A percentile compares a stretch with the other conserved stretches of the same genome.
Evolutionary conservation across 2,113 vertebrate species (phyloP).

Genomic region (Echinops telfairi): DNA sequence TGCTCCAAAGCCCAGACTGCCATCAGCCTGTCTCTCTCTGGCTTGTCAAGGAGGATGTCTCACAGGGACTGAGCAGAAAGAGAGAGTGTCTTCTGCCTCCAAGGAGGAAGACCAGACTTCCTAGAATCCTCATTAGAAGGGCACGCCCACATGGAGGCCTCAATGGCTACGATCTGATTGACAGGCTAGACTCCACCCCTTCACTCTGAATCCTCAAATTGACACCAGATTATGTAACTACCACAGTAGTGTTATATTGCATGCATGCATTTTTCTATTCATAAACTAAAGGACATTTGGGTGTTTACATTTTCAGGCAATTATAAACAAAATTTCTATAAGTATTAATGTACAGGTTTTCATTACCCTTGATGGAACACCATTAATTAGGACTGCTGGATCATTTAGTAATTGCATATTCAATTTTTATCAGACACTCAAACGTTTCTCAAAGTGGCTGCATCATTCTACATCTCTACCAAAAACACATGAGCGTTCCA

Average conservation of each 20-base stretch:
- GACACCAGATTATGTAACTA: too few species aligned
- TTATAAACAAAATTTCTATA: neutral
- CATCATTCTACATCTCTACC: neutral
- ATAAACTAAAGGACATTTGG: neutral
- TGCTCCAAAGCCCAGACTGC: too few species aligned
- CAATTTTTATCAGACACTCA: conserved; percentile 29
- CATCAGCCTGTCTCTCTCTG: too few species aligned
- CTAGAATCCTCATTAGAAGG: too few species aligned
- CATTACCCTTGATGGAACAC: neutral
- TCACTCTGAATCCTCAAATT: too few species aligned
- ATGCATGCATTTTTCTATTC: neutral
- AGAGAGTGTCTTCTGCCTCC: too few species aligned
- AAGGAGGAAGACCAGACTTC: too few species aligned
- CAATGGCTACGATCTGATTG: too few species aligned
- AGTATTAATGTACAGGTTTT: conserved; percentile 27
- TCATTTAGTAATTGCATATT: neutral
- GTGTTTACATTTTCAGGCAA: neutral
- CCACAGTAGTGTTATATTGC: neutral
- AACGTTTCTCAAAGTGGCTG: neutral
- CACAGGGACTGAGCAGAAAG: too few species aligned
- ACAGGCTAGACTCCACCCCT: too few species aligned
- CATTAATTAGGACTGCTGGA: neutral
- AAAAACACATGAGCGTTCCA: neutral
- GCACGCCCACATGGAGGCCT: too few species aligned
- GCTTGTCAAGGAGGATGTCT: too few species aligned